phyloP scores from a whole-genome alignment of 1,140 invertebrate species.

The Homarus americanus region DNA sequence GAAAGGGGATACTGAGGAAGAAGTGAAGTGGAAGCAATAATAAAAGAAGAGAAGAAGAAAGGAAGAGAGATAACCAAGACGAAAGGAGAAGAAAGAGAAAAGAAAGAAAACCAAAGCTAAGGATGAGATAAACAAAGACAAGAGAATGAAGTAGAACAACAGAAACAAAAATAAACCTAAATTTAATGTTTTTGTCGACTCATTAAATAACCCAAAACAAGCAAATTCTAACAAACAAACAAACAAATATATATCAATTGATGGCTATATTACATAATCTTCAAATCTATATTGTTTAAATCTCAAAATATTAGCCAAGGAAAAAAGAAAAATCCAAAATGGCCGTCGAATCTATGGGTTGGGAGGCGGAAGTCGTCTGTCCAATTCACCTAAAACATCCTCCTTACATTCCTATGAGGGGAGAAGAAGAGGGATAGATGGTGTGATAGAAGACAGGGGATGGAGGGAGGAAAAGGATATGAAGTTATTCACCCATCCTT shows the following conservation, averaged over 20 bases:
- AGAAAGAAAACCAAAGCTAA: background rate
- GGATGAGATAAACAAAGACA: background rate
- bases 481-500: background rate
- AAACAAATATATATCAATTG: too few species aligned
- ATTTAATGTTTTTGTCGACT: too few species aligned
- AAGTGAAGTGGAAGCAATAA: background rate
- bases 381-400: conserved; percentile 41
- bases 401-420: conserved; percentile 18
- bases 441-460: background rate
- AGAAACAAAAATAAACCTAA: background rate
- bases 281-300: too few species aligned
- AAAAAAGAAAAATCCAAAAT: too few species aligned
- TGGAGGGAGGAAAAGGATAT: background rate
- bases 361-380: conserved; percentile 8
- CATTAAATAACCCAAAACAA: too few species aligned
- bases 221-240: too few species aligned
- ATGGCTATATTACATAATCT: too few species aligned
- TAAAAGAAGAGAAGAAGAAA: background rate
- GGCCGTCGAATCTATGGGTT: background rate
- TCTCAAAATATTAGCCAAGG: background rate
- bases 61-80: too few species aligned
- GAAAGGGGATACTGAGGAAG: background rate
- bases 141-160: background rate
- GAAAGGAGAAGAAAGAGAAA: background rate
- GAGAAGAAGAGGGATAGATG: background rate